Conservation (phyloP, 2,888 invertebrate genomes). For the Galeopsomyia nigrocyanea region DNA sequence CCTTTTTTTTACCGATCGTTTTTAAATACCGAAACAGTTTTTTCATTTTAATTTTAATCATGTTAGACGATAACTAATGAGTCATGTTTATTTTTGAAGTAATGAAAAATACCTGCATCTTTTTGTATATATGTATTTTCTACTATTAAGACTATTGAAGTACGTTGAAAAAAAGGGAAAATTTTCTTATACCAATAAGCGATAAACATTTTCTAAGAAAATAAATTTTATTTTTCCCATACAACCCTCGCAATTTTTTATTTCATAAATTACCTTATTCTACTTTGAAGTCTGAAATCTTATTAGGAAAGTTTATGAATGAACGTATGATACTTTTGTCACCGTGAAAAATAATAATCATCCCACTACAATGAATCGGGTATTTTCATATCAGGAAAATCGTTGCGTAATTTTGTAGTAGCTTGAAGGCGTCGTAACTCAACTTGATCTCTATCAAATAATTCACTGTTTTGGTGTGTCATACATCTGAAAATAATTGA, state of each 20-base stretch:
- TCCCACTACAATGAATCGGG: slow-evolving; percentile 11
- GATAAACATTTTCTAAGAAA: slow-evolving; percentile 24
- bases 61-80: too few relatives aligned
- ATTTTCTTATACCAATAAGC: slow-evolving; percentile 23
- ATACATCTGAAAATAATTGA: slow-evolving; percentile 8
- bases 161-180: background rate
- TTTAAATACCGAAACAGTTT: too few relatives aligned
- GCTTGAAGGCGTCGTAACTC: background rate
- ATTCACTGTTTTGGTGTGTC: slow-evolving; percentile 13
- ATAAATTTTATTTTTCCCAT: background rate
- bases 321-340: too few relatives aligned
- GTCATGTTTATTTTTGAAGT: background rate
- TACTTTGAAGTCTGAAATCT: background rate
- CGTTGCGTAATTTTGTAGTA: background rate
- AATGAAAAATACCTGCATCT: slow-evolving; percentile 1
- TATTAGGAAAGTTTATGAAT: background rate
- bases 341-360: background rate
- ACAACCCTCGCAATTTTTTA: background rate
- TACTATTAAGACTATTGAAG: slow-evolving; percentile 13
- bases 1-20: too few relatives aligned
- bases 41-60: too few relatives aligned
- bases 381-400: slow-evolving; percentile 35
- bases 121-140: slow-evolving; percentile 29
- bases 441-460: slow-evolving; percentile 26
- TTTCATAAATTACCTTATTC: background rate